Conservation (phyloP, 2,113 vertebrate genomes). For the Cryptoleucopteryx plumbea region DNA sequence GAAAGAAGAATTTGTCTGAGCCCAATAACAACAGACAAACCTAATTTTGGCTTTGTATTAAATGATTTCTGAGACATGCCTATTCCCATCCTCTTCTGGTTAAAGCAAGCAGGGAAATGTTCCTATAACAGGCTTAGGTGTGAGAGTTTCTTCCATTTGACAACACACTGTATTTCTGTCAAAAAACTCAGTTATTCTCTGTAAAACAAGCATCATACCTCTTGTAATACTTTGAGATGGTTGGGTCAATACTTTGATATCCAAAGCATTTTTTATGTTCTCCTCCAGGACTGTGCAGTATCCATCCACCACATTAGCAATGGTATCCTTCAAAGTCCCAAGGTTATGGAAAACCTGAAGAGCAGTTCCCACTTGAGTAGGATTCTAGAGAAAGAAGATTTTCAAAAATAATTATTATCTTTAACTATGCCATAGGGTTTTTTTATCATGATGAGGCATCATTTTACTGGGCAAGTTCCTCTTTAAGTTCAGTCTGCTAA, state of each 20-base stretch:
- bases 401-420: neutral
- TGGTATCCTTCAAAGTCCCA: slow-evolving; percentile 86
- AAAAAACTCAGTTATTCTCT: neutral
- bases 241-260: slow-evolving; percentile 92
- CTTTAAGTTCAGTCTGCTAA: neutral
- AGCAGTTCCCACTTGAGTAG: slow-evolving; percentile 94
- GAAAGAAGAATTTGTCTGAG: neutral
- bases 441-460: neutral
- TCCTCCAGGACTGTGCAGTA: slow-evolving; percentile 85
- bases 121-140: neutral
- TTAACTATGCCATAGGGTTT: neutral
- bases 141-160: neutral
- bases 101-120: neutral
- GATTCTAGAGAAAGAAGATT: slow-evolving; percentile 78
- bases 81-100: neutral
- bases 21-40: neutral
- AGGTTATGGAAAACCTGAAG: slow-evolving; percentile 97
- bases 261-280: slow-evolving; percentile 84
- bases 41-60: neutral
- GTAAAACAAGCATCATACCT: slow-evolving; percentile 73
- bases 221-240: slow-evolving; percentile 76
- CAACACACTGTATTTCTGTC: neutral
- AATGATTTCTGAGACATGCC: neutral
- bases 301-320: slow-evolving; percentile 83
- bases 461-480: neutral